A percentile compares a stretch with the other conserved stretches of the same genome.
Conservation (phyloP, 2,888 invertebrate species). For the Thecophora atra region DNA sequence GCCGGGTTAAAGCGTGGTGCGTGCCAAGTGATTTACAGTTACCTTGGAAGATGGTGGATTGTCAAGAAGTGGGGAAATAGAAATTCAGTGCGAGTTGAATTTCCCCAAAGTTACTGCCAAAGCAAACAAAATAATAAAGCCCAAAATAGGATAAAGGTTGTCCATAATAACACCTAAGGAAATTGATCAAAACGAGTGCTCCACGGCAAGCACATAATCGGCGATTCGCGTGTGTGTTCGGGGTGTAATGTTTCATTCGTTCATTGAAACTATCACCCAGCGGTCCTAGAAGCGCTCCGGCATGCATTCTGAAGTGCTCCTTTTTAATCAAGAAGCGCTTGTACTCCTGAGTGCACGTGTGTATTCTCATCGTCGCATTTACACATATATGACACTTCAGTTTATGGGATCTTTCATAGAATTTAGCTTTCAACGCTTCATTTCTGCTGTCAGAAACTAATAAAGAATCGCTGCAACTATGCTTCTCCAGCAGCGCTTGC, state of each 20-base stretch:
- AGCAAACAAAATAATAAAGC: background rate
- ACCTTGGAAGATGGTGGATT: background rate
- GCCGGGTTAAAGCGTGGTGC: background rate
- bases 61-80: background rate
- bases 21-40: conserved; percentile 7
- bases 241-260: conserved; percentile 29
- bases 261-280: conserved; percentile 37
- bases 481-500: too few species aligned
- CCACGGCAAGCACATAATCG: background rate
- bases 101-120: too few species aligned
- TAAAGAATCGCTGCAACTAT: too few species aligned
- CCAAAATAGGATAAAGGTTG: conserved; percentile 16
- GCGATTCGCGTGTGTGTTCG: background rate
- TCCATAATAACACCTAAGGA: background rate
- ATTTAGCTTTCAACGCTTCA: too few species aligned
- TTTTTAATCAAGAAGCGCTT: too few species aligned
- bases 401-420: too few species aligned
- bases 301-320: too few species aligned
- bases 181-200: background rate
- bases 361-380: too few species aligned
- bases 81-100: background rate
- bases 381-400: too few species aligned
- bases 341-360: too few species aligned
- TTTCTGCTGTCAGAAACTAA: too few species aligned
- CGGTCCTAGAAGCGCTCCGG: too few species aligned